Conservation (phyloP, 30 jellyfish, hydroid and myxozoan species). For the Phacellophora camtschatica region DNA sequence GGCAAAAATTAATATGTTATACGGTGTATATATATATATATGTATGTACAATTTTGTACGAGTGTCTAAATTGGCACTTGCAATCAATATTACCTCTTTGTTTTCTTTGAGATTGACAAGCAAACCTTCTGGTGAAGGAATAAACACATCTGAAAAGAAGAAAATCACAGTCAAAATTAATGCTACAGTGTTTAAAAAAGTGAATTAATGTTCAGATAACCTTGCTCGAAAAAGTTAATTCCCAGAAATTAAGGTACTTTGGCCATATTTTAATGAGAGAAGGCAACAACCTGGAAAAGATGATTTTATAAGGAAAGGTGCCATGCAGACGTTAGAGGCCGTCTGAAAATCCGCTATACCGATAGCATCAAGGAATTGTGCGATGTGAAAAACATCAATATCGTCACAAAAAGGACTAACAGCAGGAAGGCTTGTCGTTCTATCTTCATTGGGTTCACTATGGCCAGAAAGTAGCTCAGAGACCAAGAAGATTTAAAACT, state of each 20-base stretch:
- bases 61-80: no score
- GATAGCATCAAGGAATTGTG: background rate
- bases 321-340: background rate
- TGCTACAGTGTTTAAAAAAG: no score
- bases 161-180: background rate
- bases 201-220: no score
- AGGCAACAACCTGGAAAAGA: background rate
- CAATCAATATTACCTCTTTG: slow-evolving; percentile 87
- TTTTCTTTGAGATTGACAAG: slow-evolving; percentile 90
- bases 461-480: background rate
- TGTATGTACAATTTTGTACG: no score
- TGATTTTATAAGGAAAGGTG: background rate
- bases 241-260: no score
- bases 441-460: background rate
- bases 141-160: slow-evolving; percentile 65
- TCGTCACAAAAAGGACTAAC: background rate
- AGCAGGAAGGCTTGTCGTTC: background rate
- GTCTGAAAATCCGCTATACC: background rate
- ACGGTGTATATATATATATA: no score
- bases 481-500: background rate
- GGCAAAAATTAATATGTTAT: no score
- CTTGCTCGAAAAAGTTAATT: no score
- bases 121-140: slow-evolving; percentile 97
- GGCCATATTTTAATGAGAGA: background rate
- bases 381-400: background rate